Percentiles rank a stretch among this genome's conserved stretches.
These are phyloP conservation scores for Pharmacophagus antenor DNA, from an alignment of 2,888 invertebrate genomes.

Conservation along the genomic window DNA sequence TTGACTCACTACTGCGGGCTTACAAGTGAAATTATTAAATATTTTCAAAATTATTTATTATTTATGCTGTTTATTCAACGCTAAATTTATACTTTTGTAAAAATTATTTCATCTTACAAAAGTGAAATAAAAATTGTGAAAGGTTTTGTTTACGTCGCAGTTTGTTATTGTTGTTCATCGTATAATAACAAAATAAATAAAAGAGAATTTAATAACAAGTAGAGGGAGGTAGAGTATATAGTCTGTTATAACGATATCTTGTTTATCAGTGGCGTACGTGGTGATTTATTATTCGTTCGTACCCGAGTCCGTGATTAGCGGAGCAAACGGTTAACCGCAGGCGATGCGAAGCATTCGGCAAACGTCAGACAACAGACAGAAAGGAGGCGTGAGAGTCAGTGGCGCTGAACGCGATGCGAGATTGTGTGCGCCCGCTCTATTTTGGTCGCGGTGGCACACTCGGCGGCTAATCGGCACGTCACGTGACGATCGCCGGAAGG, in stretches of 20 bases:
- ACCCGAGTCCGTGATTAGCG: conserved; percentile 34
- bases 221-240: not conserved
- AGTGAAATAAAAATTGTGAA: no score
- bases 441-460: conserved; percentile 77
- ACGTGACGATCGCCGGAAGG: conserved; percentile 78
- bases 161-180: not conserved
- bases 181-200: not conserved
- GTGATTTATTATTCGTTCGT: conserved; percentile 24
- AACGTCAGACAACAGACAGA: conserved; percentile 45
- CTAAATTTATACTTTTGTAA: not conserved
- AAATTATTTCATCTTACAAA: no score
- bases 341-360: conserved; percentile 38
- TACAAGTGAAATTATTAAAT: conserved; percentile 5
- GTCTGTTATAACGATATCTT: not conserved
- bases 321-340: conserved; percentile 35
- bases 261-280: not conserved
- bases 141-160: no score
- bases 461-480: conserved; percentile 77
- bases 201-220: no score
- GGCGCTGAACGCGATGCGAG: conserved; percentile 62
- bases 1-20: conserved; percentile 4
- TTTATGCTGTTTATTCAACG: no score
- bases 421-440: conserved; percentile 72
- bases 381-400: conserved; percentile 59
- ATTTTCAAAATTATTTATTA: no score